These are phyloP conservation scores for Anseranas semipalmata DNA, from an alignment of 2,113 vertebrate species.

Conservation along the genomic window DNA sequence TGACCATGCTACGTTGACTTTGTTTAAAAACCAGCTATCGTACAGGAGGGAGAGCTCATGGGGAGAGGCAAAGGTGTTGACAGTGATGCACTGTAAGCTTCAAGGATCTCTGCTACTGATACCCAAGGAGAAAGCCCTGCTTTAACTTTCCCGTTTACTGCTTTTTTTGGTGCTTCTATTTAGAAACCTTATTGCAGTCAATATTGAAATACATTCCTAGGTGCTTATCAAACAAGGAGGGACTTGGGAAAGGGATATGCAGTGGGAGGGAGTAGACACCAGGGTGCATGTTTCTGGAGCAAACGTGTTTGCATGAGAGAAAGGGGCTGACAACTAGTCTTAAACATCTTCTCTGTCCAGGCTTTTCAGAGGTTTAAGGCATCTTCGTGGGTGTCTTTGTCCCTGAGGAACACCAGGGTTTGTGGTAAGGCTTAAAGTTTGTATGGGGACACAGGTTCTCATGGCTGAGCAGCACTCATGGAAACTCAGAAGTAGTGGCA, in stretches of 20 bases:
- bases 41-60: background rate
- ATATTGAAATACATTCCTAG: background rate
- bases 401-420: background rate
- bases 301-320: background rate
- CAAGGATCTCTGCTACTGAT: conserved; percentile 33
- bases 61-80: background rate
- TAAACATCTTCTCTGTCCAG: background rate
- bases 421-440: background rate
- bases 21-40: conserved; percentile 62
- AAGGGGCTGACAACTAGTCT: background rate
- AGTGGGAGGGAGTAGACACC: background rate
- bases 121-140: background rate
- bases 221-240: background rate
- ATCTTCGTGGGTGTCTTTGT: background rate
- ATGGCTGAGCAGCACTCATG: background rate
- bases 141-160: background rate
- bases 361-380: background rate
- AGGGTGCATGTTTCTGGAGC: background rate
- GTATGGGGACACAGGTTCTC: background rate
- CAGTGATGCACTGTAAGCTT: background rate
- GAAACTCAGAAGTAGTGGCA: background rate
- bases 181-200: background rate
- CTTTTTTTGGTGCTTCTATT: background rate
- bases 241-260: background rate
- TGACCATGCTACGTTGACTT: conserved; percentile 70